Percentiles rank a stretch among this genome's conserved stretches.
Evolutionary conservation across 2,797 vertebrate species (phyloP).

Genomic region (Petrocephalus schoutedeni): DNA sequence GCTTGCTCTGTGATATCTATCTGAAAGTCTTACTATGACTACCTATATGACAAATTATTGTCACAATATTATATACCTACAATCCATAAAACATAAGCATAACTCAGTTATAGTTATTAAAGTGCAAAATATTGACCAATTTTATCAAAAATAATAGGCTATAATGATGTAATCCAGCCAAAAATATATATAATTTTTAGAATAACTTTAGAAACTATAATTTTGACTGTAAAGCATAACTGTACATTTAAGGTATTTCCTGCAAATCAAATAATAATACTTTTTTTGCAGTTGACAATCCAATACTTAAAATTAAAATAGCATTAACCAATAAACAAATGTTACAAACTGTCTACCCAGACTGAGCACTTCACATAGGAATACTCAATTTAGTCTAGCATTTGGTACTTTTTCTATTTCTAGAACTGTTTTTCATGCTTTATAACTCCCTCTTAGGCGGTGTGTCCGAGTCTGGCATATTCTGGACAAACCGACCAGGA

Average conservation of each 20-base stretch:
- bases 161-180: not conserved
- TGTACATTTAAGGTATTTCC: slow-evolving; percentile 2
- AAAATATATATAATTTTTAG: not conserved
- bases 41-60: not conserved
- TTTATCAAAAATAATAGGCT: slow-evolving; percentile 19
- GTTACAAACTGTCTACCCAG: not conserved
- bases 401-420: not conserved
- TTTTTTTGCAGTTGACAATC: not conserved
- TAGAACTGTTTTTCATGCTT: slow-evolving; percentile 42
- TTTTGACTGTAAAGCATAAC: not conserved
- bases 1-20: not conserved
- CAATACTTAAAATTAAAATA: not conserved
- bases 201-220: not conserved
- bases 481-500: slow-evolving; percentile 50
- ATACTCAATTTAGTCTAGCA: not conserved
- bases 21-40: not conserved
- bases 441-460: slow-evolving; percentile 50
- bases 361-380: not conserved
- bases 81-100: slow-evolving; percentile 16
- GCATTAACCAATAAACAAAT: not conserved
- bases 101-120: slow-evolving; percentile 40
- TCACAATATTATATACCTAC: not conserved
- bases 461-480: slow-evolving; percentile 47
- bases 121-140: slow-evolving; percentile 54
- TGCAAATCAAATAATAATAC: not conserved